phyloP scores from a whole-genome alignment of 1,140 invertebrate species.

The Bicyclus anynana region DNA sequence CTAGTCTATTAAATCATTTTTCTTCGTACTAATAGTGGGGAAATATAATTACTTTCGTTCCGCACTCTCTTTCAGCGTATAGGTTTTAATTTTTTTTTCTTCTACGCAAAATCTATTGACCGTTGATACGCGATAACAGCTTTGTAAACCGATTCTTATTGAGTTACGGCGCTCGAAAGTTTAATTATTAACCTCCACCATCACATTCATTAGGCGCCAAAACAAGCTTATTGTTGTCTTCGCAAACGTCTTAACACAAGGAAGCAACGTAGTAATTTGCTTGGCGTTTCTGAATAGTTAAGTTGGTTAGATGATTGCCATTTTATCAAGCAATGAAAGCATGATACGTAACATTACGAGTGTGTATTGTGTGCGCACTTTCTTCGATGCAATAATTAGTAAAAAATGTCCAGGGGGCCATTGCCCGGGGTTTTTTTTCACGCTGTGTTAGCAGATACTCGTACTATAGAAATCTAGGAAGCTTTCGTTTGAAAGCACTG shows the following conservation, averaged over 20 bases:
- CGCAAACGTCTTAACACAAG: neutral
- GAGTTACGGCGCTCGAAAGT: conserved; percentile 45
- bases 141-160: conserved; percentile 28
- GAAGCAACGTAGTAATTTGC: conserved; percentile 1
- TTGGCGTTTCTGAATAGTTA: conserved; percentile 2
- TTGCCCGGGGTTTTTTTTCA: neutral
- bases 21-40: no score
- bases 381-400: conserved; percentile 52
- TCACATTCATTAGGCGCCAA: conserved; percentile 19
- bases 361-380: conserved; percentile 47
- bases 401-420: conserved; percentile 15
- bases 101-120: conserved; percentile 14
- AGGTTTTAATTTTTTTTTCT: conserved; percentile 5
- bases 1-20: no score
- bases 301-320: conserved; percentile 14
- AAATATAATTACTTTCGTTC: neutral
- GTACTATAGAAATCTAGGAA: no score
- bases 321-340: conserved; percentile 33
- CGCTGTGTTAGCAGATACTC: neutral
- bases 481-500: no score
- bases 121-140: conserved; percentile 27
- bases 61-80: conserved; percentile 13
- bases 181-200: conserved; percentile 44
- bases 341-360: conserved; percentile 49
- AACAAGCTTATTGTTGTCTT: conserved; percentile 12